Base-by-base conservation (phyloP, 2,113 vertebrate species). In the Hippocampus comes region DNA sequence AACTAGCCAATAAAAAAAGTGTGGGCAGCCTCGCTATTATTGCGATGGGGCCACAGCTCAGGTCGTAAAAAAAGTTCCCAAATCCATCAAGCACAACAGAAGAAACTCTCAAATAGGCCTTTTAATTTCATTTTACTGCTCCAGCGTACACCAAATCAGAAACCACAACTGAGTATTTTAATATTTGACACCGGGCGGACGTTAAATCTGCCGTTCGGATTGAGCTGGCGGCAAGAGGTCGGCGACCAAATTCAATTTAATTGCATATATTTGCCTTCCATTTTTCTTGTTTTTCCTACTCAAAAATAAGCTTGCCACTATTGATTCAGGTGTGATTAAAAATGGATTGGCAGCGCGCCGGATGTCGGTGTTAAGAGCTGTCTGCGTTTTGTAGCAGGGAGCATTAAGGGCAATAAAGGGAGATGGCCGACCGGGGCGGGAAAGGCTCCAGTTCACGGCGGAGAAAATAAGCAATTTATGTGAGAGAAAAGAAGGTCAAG, bases 341-440 rank as follows among this genome's bases (percentile, higher is more conserved):
- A 90, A 90, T 84, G 79, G 88, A 92, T 90, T 91, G 83, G 69
- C 86, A 83, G 75, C 76, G 74, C 2, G 1, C 43, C 15, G 53
- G 53, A 55, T 82, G 75, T 68, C 77, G 73, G 57, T 67, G 53
- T 68, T 59, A 30, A 42, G 69, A 76, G 70, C 72, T 63, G n/a
- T 59, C 34, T 53, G 69, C 73, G 74, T 77, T 78, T 84, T 78
- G 70, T 74, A 82, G 80, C 80, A 72, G 14, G 68, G 80, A 88
- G 86, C 82, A 90, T 91, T 90, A 91, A 83, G 76, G 78, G 80
- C 86, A 91, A 91, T 91, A 88, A 92, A 91, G 88, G 18, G 70
- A 27, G 83, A 68, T 79, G 80, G 80, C 76, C 68, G 60, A 65
- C 23, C 18, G 21, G 84, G 88, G 79, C 76, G 70, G 34, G 84